Evolutionary conservation across 2,888 invertebrate genomes (phyloP).

Genomic region (Nemurella pictetii): DNA sequence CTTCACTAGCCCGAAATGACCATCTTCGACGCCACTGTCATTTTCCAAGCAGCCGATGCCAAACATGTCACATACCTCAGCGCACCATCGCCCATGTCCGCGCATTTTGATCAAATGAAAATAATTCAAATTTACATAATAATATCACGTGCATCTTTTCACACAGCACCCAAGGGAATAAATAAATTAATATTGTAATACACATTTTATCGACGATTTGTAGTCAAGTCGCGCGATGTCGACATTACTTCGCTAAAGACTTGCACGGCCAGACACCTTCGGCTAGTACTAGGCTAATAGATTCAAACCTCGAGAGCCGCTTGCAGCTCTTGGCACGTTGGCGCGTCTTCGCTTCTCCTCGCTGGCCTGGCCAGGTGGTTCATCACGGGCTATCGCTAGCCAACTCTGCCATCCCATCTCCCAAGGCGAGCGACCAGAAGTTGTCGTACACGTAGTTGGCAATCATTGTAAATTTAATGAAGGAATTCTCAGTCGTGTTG

Average conservation of each 20-base stretch:
- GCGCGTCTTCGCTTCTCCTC: neutral
- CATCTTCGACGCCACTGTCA: neutral
- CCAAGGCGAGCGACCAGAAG: slow-evolving; percentile 20
- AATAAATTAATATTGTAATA: neutral
- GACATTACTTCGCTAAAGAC: neutral
- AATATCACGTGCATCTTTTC: neutral
- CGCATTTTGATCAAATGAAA: neutral
- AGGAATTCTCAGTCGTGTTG: slow-evolving; percentile 17
- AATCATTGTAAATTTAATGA: slow-evolving; percentile 20
- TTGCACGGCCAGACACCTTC: neutral
- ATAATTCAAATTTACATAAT: neutral
- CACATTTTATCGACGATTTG: neutral
- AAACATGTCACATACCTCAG: neutral
- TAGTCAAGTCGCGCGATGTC: neutral
- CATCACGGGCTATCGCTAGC: neutral
- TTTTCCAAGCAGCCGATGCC: neutral
- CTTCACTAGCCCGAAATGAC: neutral
- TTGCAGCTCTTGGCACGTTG: neutral
- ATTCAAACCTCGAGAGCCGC: neutral
- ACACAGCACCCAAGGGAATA: neutral
- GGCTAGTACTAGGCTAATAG: neutral
- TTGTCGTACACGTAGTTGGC: slow-evolving; percentile 12
- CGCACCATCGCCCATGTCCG: neutral
- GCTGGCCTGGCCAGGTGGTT: neutral
- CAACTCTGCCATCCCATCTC: neutral